These are phyloP conservation scores for Halcyon leucocephala DNA, from an alignment of 2,797 vertebrate species.

Conservation along the genomic window DNA sequence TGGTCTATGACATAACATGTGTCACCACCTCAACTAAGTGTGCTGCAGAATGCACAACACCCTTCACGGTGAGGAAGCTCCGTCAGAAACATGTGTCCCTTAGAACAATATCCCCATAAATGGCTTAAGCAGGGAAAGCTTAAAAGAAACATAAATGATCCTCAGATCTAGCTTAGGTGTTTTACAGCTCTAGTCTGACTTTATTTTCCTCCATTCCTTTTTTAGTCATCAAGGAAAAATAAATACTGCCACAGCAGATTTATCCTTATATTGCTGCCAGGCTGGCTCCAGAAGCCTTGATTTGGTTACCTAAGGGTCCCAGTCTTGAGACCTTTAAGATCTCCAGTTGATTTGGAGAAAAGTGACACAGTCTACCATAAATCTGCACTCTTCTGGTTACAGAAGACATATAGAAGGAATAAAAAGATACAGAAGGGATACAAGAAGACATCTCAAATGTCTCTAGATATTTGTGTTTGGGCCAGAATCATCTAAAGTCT, in stretches of 20 bases:
- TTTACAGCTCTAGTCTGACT: neutral
- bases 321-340: neutral
- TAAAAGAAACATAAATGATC: neutral
- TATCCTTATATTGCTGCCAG: neutral
- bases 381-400: neutral
- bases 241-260: neutral
- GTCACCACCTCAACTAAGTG: neutral
- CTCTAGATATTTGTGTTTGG: neutral
- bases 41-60: fast-evolving
- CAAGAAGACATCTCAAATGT: neutral
- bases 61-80: neutral
- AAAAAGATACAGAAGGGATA: neutral
- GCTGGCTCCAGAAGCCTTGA: neutral
- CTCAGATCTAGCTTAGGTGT: neutral
- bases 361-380: neutral
- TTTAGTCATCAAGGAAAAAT: neutral
- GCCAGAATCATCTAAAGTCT: neutral
- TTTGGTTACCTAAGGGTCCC: neutral
- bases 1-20: neutral
- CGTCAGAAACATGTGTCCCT: neutral
- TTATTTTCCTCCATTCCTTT: neutral
- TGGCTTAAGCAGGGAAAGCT: neutral
- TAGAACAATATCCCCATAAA: neutral
- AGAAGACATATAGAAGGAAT: neutral
- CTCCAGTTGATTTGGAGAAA: neutral